Evolutionary conservation across 2,797 vertebrate genomes (phyloP).

Genomic region (Cheirogaleus major): DNA sequence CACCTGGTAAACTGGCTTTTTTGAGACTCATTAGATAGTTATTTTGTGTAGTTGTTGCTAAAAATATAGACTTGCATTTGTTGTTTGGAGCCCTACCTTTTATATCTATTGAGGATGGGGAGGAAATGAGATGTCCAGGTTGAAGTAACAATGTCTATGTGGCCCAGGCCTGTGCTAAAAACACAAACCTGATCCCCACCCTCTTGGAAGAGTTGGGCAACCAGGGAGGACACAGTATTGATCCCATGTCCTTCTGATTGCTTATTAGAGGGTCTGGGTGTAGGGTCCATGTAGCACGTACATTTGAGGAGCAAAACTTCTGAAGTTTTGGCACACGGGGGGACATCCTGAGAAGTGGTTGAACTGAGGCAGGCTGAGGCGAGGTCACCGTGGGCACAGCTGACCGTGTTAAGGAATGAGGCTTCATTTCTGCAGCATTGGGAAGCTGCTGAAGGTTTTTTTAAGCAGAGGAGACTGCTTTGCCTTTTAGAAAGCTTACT

Average conservation of each 20-base stretch:
- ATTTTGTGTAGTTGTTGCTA: not conserved
- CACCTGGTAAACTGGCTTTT: constrained; percentile 76
- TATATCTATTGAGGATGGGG: not conserved
- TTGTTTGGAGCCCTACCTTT: not conserved
- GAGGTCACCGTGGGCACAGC: rapidly evolving
- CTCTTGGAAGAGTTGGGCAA: not conserved
- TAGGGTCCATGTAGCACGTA: not conserved
- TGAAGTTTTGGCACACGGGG: rapidly evolving
- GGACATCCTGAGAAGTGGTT: not conserved
- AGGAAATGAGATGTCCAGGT: not conserved
- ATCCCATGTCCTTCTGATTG: not conserved
- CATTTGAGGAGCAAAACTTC: not conserved
- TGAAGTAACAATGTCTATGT: not conserved
- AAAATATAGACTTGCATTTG: not conserved
- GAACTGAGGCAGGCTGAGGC: rapidly evolving
- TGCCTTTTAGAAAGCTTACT: not conserved
- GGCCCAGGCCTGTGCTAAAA: not conserved
- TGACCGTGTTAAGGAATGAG: not conserved
- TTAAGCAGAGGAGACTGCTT: not conserved
- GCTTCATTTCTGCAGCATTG: not conserved
- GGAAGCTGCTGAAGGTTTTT: not conserved
- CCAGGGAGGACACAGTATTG: not conserved
- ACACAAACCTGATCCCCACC: not conserved
- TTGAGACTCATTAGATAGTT: too few relatives aligned
- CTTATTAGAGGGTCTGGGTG: not conserved